A percentile compares a stretch with the other conserved stretches of the same genome.
Evolutionary conservation across 35 echinoderm and acorn worm genomes (phyloP).

Genomic region (Acanthaster planci): DNA sequence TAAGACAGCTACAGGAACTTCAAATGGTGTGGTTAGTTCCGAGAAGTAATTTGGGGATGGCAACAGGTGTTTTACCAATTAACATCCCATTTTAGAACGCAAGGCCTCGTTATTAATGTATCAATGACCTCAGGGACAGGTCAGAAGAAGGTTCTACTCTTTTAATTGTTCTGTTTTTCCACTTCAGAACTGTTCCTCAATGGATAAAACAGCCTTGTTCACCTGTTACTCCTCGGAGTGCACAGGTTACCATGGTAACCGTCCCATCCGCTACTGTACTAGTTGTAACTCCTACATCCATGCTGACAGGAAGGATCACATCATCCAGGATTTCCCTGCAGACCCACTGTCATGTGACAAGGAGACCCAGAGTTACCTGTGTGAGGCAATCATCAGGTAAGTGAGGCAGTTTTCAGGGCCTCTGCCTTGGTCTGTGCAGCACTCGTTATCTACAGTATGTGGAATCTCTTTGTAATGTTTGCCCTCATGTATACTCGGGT

Average conservation of each 20-base stretch:
- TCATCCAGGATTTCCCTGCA: constrained; percentile 78
- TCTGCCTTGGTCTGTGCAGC: no score
- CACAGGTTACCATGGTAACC: constrained; percentile 64
- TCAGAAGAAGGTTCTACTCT: not conserved
- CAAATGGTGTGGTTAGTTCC: no score
- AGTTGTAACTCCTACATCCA: constrained; percentile 65
- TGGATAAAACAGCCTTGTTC: constrained; percentile 66
- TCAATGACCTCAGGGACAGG: not conserved
- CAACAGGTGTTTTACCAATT: no score
- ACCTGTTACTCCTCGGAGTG: constrained; percentile 87
- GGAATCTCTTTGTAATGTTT: no score
- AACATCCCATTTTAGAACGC: no score
- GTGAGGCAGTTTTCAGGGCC: not conserved
- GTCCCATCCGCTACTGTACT: constrained; percentile 80
- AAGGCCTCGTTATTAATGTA: no score
- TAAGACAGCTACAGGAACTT: no score
- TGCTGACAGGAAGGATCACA: constrained; percentile 61
- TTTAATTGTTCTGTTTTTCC: not conserved
- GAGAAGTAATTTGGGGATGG: no score
- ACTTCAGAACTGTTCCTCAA: constrained; percentile 81
- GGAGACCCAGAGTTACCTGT: constrained; percentile 85
- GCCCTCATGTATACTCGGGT: no score
- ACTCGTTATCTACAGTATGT: no score
- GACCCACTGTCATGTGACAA: constrained; percentile 87
- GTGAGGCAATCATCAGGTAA: constrained; percentile 93